Conservation (phyloP, 2,113 vertebrate genomes). For the Thunnus thynnus region DNA sequence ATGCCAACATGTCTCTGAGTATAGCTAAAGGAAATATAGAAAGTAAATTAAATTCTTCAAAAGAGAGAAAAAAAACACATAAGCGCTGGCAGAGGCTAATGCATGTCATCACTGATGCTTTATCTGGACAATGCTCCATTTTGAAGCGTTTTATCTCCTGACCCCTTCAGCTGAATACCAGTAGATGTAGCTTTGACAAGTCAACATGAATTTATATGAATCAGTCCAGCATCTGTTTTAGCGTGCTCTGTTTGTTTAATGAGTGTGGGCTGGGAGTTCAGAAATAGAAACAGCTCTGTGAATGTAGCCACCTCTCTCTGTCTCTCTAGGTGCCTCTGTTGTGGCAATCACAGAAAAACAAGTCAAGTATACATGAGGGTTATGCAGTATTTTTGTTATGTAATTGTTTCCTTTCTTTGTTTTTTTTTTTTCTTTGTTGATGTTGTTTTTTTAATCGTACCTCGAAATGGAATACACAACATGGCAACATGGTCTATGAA, state of each 20-base stretch:
- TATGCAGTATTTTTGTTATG: constrained; percentile 48
- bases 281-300: constrained; percentile 66
- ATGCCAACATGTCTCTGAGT: not conserved
- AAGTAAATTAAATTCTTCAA: not conserved
- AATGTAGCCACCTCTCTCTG: constrained; percentile 32
- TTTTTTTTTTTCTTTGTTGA: not conserved
- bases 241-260: constrained; percentile 66
- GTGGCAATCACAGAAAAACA: constrained; percentile 49
- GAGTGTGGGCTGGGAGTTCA: constrained; percentile 68
- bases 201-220: constrained; percentile 70
- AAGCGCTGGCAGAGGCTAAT: constrained; percentile 4
- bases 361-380: constrained; percentile 14
- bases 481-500: not conserved
- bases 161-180: constrained; percentile 36
- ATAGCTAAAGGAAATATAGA: not conserved
- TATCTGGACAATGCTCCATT: not conserved
- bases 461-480: constrained; percentile 1
- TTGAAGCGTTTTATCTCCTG: constrained; percentile 45
- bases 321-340: constrained; percentile 45
- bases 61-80: not conserved
- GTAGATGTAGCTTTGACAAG: constrained; percentile 41
- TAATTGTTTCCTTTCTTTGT: constrained; percentile 25
- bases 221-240: constrained; percentile 69
- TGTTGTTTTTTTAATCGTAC: not conserved
- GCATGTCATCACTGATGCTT: not conserved